Conservation (phyloP, 2,888 invertebrate species). For the Chrysodeixis includens region DNA sequence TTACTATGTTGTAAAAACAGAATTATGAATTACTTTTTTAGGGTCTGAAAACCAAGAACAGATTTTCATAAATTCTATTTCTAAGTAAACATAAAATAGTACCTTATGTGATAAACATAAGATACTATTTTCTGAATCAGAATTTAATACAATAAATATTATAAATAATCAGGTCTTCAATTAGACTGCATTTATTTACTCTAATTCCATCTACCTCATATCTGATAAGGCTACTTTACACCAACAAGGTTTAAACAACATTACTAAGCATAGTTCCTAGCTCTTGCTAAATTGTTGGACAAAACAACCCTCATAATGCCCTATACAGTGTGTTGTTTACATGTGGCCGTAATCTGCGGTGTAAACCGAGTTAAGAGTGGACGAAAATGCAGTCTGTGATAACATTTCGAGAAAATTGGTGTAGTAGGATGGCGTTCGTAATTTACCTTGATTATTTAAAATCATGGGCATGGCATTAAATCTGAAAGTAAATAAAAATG, state of each 20-base stretch:
- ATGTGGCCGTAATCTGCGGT: constrained; percentile 44
- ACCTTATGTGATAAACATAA: no score
- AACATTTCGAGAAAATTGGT: constrained; percentile 39
- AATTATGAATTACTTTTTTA: no score
- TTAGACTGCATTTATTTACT: no score
- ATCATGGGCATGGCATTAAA: constrained; percentile 7
- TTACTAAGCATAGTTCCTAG: constrained; percentile 35
- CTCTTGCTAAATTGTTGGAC: constrained; percentile 43
- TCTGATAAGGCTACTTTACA: constrained; percentile 22
- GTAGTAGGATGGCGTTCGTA: constrained; percentile 19
- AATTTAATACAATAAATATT: no score
- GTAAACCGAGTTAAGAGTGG: constrained; percentile 41
- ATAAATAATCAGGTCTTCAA: no score
- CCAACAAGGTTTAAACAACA: constrained; percentile 41
- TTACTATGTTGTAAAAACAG: not conserved
- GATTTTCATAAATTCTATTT: no score
- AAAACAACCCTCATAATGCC: constrained; percentile 30
- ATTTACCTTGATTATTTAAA: constrained; percentile 14
- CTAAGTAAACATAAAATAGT: no score
- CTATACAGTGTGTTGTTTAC: constrained; percentile 49
- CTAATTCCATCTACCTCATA: not conserved
- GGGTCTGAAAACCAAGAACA: no score
- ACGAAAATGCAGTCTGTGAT: constrained; percentile 43
- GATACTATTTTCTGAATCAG: no score
- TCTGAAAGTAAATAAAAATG: no score